Evolutionary conservation across 2,797 vertebrate species (phyloP).

Genomic region (Scolopax rusticola): DNA sequence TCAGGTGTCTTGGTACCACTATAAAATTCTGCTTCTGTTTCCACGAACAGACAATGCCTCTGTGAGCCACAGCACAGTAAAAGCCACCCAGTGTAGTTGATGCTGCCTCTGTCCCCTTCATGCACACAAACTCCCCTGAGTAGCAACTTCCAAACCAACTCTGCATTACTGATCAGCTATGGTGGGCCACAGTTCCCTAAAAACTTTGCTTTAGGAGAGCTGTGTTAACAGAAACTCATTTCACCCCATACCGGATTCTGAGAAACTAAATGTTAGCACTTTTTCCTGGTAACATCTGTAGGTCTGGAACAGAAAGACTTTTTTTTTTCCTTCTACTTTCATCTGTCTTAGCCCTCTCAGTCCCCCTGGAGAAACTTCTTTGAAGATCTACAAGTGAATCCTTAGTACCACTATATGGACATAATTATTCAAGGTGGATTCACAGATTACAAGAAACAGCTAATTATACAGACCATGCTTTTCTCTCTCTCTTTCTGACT

Average conservation of each 20-base stretch:
- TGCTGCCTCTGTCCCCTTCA: not conserved
- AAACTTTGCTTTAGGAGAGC: not conserved
- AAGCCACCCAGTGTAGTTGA: not conserved
- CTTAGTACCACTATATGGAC: not conserved
- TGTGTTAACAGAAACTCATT: not conserved
- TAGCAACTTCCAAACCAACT: not conserved
- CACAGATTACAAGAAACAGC: not conserved
- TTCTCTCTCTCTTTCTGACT: not conserved
- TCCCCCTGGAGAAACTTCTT: not conserved
- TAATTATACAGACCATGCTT: not conserved
- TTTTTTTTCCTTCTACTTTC: not conserved
- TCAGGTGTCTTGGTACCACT: not conserved
- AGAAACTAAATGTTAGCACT: not conserved
- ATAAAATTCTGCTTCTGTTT: not conserved
- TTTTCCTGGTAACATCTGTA: not conserved
- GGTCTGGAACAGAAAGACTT: not conserved
- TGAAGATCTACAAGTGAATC: not conserved
- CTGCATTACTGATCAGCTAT: not conserved
- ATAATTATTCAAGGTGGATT: not conserved
- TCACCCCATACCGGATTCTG: not conserved
- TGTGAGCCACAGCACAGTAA: not conserved
- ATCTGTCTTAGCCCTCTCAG: not conserved
- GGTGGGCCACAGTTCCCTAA: not conserved
- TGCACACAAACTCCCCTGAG: not conserved
- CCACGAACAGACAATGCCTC: not conserved